A percentile compares a stretch with the other conserved stretches of the same genome.
phyloP scores from a whole-genome alignment of 2,113 vertebrate genomes.

The Cyphomyrus discorhynchus region DNA sequence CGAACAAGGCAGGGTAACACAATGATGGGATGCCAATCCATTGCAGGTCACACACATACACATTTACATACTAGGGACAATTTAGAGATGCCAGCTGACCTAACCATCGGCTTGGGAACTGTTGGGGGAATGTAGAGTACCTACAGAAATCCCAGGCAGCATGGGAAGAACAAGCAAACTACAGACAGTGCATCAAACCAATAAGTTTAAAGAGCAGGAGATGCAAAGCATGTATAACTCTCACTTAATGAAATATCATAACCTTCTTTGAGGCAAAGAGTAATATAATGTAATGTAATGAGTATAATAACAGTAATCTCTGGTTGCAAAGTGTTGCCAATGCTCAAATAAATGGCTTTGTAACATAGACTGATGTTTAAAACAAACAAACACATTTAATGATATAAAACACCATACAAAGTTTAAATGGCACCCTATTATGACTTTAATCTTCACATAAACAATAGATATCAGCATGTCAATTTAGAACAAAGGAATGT shows the following conservation, averaged over 20 bases:
- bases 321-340: neutral
- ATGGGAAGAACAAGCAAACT: neutral
- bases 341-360: neutral
- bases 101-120: neutral
- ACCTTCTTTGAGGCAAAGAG: neutral
- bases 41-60: neutral
- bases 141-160: neutral
- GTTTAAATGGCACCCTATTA: neutral
- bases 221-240: neutral
- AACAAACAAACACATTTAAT: neutral
- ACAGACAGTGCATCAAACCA: neutral
- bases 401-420: neutral
- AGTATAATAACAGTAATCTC: neutral
- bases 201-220: neutral
- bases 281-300: neutral
- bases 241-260: neutral
- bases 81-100: neutral
- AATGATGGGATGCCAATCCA: neutral
- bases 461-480: neutral
- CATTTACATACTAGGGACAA: neutral
- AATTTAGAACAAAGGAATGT: neutral
- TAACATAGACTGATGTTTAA: neutral
- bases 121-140: neutral
- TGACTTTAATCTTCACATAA: neutral
- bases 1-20: neutral